Evolutionary conservation across 2,113 vertebrate genomes (phyloP), one percentile per base, ranked within the genome.

Genomic region (Nematolebias whitei): DNA sequence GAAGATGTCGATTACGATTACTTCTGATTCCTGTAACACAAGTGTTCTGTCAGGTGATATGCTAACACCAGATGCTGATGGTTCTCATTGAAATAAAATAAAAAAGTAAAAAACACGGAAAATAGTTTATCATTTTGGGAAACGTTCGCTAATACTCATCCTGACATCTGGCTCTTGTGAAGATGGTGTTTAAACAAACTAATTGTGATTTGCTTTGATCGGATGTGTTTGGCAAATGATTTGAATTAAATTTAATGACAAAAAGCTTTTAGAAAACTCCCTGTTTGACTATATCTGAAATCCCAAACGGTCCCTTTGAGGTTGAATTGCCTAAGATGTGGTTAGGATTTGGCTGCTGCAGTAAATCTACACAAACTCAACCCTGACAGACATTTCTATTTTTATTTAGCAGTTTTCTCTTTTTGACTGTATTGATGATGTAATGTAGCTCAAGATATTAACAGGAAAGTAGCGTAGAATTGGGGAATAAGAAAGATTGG

Each of bases 241-340:
- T 50, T 0, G 15, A 60, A 45, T 40, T 7, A 8, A 54, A 60
- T 74, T 60, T 69, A 68, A 69, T 43, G 52, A 20, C 59, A 63
- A 59, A 68, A 71, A 67, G 22, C 47, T 71, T 47, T 59, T 44
- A 47, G 65, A 62, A 41, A 68, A 7, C 40, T 58, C 45, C 45
- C n/a, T 52, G 63, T 58, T 63, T 58, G 29, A 63, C 43, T 77
- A 41, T 41, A 26, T 32, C 15, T 53, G 24, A 53, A 32, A 26
- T 56, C 54, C 54, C 16, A 44, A 16, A 44, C 29, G 23, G 11
- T 14, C 40, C 40, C 14, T 26, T n/a, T 15, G 18, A 20, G 43
- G 41, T 19, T 44, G 32, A 59, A 55, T 22, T 29, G 20, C 54
- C 35, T 53, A 22, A 63, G 59, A 56, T 13, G 61, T 32, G 24